A percentile compares a stretch with the other conserved stretches of the same genome.
Conservation (phyloP, 2,888 invertebrate genomes). For the Drosophila greeni region DNA sequence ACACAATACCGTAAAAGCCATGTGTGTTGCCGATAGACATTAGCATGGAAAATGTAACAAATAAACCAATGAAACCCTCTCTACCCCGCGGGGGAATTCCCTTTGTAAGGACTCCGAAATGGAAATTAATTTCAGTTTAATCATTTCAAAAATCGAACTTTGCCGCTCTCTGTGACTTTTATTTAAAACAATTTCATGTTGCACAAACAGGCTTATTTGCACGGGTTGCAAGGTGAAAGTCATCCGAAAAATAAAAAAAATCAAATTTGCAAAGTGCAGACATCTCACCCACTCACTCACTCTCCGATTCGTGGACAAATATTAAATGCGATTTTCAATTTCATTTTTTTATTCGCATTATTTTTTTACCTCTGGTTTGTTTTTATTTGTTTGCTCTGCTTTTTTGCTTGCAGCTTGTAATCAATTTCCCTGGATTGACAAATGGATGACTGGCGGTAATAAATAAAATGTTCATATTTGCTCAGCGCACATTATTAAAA, state of each 20-base stretch:
- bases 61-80: constrained; percentile 51
- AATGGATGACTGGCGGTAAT: constrained; percentile 68
- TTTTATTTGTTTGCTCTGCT: constrained; percentile 18
- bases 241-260: constrained; percentile 34
- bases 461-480: constrained; percentile 63
- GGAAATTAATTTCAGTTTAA: constrained; percentile 70
- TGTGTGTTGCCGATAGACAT: constrained; percentile 68
- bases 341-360: constrained; percentile 30
- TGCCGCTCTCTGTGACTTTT: constrained; percentile 57
- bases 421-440: constrained; percentile 75
- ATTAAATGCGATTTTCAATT: constrained; percentile 66
- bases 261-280: constrained; percentile 45
- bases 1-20: constrained; percentile 56
- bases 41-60: constrained; percentile 73
- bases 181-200: constrained; percentile 67
- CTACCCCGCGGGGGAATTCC: constrained; percentile 14
- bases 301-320: constrained; percentile 57
- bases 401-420: constrained; percentile 65
- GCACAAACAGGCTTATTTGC: constrained; percentile 46
- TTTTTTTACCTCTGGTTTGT: constrained; percentile 36
- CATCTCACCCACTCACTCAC: constrained; percentile 4
- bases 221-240: constrained; percentile 30
- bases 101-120: constrained; percentile 40
- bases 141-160: constrained; percentile 71
- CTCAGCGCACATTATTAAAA: constrained; percentile 62